A percentile compares a stretch with the other conserved stretches of the same genome.
These are phyloP conservation scores for Acrocephalus scirpaceus DNA, from an alignment of 2,797 vertebrate genomes.

Conservation along the genomic window DNA sequence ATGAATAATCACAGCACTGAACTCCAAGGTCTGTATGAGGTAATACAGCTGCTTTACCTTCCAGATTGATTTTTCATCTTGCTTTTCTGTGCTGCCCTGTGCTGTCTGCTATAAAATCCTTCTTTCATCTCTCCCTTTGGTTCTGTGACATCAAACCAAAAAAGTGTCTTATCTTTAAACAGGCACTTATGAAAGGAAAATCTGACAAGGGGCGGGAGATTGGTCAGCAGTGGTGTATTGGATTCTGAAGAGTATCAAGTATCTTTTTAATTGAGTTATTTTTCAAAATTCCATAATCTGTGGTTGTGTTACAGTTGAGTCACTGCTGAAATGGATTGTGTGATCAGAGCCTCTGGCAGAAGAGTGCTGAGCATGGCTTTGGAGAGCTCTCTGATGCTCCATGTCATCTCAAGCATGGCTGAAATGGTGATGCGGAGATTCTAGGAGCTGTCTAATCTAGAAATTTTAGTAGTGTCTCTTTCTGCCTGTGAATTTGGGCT, in stretches of 20 bases:
- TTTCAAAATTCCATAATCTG: rapidly evolving
- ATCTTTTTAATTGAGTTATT: not conserved
- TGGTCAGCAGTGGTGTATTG: not conserved
- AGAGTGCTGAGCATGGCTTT: not conserved
- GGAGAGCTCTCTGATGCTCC: not conserved
- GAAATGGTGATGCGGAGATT: not conserved
- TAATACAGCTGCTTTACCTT: not conserved
- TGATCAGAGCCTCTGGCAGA: not conserved
- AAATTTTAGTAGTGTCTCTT: not conserved
- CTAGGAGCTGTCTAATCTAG: not conserved
- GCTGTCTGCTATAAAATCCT: not conserved
- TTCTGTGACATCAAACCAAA: not conserved
- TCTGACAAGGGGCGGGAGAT: not conserved
- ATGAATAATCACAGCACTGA: not conserved
- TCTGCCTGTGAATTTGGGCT: not conserved
- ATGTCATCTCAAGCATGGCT: not conserved
- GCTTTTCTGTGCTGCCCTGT: not conserved
- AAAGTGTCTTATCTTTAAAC: not conserved
- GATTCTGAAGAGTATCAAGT: not conserved
- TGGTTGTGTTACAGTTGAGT: not conserved
- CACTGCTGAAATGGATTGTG: not conserved
- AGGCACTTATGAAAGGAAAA: not conserved
- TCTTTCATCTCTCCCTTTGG: not conserved
- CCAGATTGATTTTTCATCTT: not conserved
- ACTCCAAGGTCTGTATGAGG: not conserved